phyloP scores from a whole-genome alignment of 2,797 vertebrate species.

The Avahi laniger region DNA sequence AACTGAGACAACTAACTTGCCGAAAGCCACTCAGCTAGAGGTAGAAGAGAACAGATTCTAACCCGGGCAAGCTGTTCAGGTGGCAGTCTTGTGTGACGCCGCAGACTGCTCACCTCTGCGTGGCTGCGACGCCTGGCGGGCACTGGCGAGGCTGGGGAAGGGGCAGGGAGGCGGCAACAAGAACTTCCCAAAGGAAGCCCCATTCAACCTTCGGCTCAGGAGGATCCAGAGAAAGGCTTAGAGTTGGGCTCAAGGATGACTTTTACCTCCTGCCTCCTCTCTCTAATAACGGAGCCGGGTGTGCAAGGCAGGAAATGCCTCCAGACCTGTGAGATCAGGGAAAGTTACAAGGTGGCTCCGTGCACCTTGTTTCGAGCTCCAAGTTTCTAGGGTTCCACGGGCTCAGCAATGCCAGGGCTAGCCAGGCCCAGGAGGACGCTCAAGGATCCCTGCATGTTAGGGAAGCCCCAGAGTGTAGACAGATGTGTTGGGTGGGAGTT shows the following conservation, averaged over 20 bases:
- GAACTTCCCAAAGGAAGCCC: background rate
- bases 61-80: background rate
- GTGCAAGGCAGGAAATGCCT: background rate
- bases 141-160: background rate
- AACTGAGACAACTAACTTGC: background rate
- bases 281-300: background rate
- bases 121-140: background rate
- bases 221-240: background rate
- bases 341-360: background rate
- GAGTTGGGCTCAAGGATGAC: background rate
- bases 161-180: accelerated
- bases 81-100: accelerated
- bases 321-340: background rate
- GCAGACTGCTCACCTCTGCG: background rate
- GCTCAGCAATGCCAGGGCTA: background rate
- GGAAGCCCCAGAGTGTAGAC: background rate
- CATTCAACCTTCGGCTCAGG: background rate
- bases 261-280: background rate
- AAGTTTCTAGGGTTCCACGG: background rate
- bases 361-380: background rate
- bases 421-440: background rate
- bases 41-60: background rate
- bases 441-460: background rate
- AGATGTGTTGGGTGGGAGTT: no score
- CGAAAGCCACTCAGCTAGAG: background rate